Conservation (phyloP, 2,113 vertebrate genomes). For the Prunella himalayana region DNA sequence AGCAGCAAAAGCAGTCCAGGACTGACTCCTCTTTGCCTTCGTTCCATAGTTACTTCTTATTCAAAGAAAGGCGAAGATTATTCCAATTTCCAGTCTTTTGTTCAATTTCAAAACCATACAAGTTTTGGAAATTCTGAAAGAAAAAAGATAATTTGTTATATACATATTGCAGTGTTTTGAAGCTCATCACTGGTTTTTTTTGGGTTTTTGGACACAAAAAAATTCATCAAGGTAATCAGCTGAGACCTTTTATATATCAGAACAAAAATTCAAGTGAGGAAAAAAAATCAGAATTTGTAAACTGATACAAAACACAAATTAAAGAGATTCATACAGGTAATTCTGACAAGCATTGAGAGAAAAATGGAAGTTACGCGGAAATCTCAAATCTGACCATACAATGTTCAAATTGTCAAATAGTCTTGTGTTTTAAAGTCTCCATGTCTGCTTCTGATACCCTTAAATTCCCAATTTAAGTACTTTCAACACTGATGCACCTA, state of each 20-base stretch:
- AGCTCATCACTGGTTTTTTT: not conserved
- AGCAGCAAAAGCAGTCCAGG: conserved; percentile 83
- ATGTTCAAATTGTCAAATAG: not conserved
- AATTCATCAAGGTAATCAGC: not conserved
- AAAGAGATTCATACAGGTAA: not conserved
- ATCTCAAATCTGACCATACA: not conserved
- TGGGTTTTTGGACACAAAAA: not conserved
- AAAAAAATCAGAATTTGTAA: not conserved
- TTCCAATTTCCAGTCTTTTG: not conserved
- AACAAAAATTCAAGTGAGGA: not conserved
- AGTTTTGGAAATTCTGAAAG: conserved; percentile 51
- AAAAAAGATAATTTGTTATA: not conserved
- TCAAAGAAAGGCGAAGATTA: not conserved
- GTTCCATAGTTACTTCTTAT: conserved; percentile 55
- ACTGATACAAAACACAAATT: not conserved
- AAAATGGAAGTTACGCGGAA: not conserved
- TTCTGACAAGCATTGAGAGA: not conserved
- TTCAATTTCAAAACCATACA: not conserved
- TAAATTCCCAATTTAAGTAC: not conserved
- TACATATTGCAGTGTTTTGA: not conserved
- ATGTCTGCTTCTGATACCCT: not conserved
- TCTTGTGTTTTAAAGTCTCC: not conserved
- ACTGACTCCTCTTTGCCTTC: conserved; percentile 72
- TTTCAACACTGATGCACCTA: not conserved
- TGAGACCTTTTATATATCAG: not conserved